Base-by-base conservation (phyloP, 2,888 invertebrate genomes). In the Tanytarsus gracilentus region DNA sequence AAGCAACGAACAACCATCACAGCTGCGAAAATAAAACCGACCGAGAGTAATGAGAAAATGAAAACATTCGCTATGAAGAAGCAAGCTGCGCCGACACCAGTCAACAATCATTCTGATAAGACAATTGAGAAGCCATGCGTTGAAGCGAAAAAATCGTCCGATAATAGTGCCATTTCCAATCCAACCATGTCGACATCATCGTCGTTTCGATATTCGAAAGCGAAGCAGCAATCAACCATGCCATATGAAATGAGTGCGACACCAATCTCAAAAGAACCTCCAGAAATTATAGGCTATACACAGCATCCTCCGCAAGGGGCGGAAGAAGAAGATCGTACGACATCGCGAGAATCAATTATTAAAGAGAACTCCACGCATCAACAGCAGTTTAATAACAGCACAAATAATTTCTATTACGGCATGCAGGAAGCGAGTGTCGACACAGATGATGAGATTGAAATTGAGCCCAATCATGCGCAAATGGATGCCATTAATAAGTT, bases 371-470 rank as follows among this genome's bases (percentile, higher is more conserved):
- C 68, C 76, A 44, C 14, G 11, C 18, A 26, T 8, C 51, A 64
- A 2, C 39, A 50, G 18, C 29, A 62, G 5, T 52, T n/a, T n/a
- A n/a, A n/a, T n/a, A n/a, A n/a, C n/a, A n/a, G n/a, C n/a, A n/a
- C 25, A 29, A 64, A 63, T 44, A 64, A 63, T 33, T 88, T 88
- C 71, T 88, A 88, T 73, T 88, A 88, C 68, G 88, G 88, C 33
- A 88, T 88, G 87, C 82, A 64, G 21, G 61, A 75, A 51, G 74
- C 75, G 52, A 65, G 71, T 0, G 69, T 71, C 65, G 68, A 0
- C 68, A 74, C 61, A 64, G 3, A 40, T 26, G 39, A 63, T 53
- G 61, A 63, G 29, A 64, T 65, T 14, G 44, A 30, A 51, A 62
- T 56, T n/a, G 61, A 51, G 21, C 55, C 61, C 44, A 62, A 64